phyloP scores from a whole-genome alignment of 2,888 invertebrate species.

The Sesamia inferens region DNA sequence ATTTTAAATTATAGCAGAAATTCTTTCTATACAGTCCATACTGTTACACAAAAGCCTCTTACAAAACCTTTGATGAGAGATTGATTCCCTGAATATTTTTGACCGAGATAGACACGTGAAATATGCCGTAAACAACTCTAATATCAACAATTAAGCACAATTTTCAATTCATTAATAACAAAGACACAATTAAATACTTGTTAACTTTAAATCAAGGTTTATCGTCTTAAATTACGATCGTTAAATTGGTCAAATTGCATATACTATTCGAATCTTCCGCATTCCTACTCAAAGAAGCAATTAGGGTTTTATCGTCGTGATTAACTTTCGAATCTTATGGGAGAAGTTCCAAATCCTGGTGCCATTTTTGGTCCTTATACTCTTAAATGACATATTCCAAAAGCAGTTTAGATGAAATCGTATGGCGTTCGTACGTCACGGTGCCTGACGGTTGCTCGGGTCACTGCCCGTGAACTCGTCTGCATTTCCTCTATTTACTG shows the following conservation, averaged over 20 bases:
- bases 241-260: conserved; percentile 54
- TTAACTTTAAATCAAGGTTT: conserved; percentile 58
- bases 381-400: conserved; percentile 50
- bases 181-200: conserved; percentile 54
- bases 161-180: conserved; percentile 41
- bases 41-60: background rate
- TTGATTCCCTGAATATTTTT: background rate
- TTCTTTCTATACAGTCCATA: background rate
- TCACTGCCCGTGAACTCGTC: conserved; percentile 87
- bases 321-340: conserved; percentile 43
- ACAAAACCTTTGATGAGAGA: background rate
- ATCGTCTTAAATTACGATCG: conserved; percentile 52
- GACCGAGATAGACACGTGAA: conserved; percentile 8
- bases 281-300: conserved; percentile 49
- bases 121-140: conserved; percentile 34
- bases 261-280: conserved; percentile 42
- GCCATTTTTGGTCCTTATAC: conserved; percentile 52
- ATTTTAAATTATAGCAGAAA: background rate
- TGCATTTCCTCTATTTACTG: conserved; percentile 81
- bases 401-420: conserved; percentile 60
- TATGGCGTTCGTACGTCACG: conserved; percentile 74
- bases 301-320: conserved; percentile 24
- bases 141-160: conserved; percentile 40
- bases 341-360: conserved; percentile 14
- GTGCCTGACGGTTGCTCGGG: conserved; percentile 78